phyloP scores from a whole-genome alignment of 2,113 vertebrate species.

The Apteryx mantelli region DNA sequence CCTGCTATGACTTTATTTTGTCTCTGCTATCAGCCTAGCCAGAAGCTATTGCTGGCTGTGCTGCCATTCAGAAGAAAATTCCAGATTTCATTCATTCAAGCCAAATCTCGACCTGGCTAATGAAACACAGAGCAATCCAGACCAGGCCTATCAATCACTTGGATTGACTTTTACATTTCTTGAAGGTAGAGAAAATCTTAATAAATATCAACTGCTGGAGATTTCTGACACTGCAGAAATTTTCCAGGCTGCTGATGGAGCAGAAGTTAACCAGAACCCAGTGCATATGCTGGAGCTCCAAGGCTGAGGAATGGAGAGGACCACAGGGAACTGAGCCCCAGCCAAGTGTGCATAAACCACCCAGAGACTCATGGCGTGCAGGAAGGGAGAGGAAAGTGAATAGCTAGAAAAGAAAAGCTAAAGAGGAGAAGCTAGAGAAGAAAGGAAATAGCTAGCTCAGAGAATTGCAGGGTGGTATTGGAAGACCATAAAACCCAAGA shows the following conservation, averaged over 20 bases:
- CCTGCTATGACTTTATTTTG: not conserved
- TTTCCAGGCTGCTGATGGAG: not conserved
- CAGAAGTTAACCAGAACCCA: constrained; percentile 8
- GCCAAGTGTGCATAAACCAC: constrained; percentile 8
- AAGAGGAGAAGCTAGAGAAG: not conserved
- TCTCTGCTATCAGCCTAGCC: not conserved
- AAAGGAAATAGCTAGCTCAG: not conserved
- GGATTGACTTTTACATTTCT: not conserved
- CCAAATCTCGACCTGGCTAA: constrained; percentile 8
- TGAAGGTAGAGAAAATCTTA: not conserved
- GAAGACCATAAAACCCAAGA: constrained; percentile 2
- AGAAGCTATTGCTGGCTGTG: not conserved
- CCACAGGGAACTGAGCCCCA: not conserved
- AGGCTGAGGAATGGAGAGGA: not conserved
- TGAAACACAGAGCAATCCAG: not conserved
- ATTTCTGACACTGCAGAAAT: not conserved
- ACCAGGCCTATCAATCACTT: not conserved
- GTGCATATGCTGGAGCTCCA: not conserved
- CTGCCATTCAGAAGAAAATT: not conserved
- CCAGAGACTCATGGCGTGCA: not conserved
- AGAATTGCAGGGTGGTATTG: not conserved
- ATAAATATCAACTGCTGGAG: constrained; percentile 5
- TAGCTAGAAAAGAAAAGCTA: not conserved
- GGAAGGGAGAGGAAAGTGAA: not conserved
- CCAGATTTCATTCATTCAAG: not conserved